These are phyloP conservation scores for Rotaria magnacalcarata DNA, from an alignment of 2,888 invertebrate species.

Conservation along the genomic window DNA sequence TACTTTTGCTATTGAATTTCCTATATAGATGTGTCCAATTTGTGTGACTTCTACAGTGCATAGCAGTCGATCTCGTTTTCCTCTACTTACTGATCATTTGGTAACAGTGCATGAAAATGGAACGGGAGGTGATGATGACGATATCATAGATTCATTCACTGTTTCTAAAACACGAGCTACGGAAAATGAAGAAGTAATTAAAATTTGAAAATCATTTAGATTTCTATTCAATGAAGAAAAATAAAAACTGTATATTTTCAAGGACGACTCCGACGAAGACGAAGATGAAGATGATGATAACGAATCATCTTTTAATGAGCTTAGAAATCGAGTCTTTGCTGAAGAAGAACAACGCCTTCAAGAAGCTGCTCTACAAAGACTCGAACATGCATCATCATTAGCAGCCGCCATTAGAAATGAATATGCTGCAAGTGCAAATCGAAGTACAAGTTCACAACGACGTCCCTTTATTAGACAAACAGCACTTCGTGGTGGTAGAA, in stretches of 20 bases:
- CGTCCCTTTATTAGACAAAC: background rate
- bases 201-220: background rate
- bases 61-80: background rate
- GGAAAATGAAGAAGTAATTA: background rate
- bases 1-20: background rate
- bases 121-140: background rate
- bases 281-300: background rate
- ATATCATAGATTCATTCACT: background rate
- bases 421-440: background rate
- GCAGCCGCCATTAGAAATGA: background rate
- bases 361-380: conserved; percentile 1
- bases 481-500: background rate
- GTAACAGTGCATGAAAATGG: background rate
- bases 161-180: background rate
- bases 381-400: background rate
- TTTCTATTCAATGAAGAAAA: no score
- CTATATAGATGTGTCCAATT: conserved; percentile 13
- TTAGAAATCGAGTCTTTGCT: background rate
- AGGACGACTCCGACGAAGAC: background rate
- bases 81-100: background rate
- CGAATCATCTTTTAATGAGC: background rate
- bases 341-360: conserved; percentile 6
- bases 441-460: background rate
- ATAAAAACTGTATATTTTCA: background rate
- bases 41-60: background rate